Evolutionary conservation across 1,140 invertebrate genomes (phyloP).

Genomic region (Hycleus phaleratus): DNA sequence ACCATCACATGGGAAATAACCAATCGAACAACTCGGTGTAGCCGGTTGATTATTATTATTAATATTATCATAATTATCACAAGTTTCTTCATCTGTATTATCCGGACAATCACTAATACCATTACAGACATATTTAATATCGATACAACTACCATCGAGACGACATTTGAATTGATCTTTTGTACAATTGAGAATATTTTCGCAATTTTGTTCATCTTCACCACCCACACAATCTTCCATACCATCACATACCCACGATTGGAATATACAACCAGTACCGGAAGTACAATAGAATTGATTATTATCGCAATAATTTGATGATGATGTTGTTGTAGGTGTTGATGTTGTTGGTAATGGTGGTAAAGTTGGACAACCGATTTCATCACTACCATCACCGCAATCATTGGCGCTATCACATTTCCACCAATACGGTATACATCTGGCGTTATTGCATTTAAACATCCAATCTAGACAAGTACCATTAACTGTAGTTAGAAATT

Average conservation of each 20-base stretch:
- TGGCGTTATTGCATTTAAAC: constrained; percentile 62
- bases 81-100: constrained; percentile 58
- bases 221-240: constrained; percentile 50
- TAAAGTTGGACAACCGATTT: constrained; percentile 39
- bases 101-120: constrained; percentile 66
- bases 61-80: constrained; percentile 26
- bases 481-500: constrained; percentile 21
- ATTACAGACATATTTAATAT: constrained; percentile 55
- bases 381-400: constrained; percentile 73
- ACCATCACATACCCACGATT: constrained; percentile 52
- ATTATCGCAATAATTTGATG: constrained; percentile 38
- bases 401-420: constrained; percentile 58
- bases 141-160: constrained; percentile 62
- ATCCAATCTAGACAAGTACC: constrained; percentile 64
- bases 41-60: constrained; percentile 32
- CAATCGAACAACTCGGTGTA: constrained; percentile 45
- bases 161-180: constrained; percentile 62
- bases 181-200: constrained; percentile 29
- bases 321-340: constrained; percentile 5
- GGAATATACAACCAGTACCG: constrained; percentile 47
- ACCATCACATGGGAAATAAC: constrained; percentile 56
- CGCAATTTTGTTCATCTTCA: constrained; percentile 48
- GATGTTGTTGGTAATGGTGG: constrained; percentile 6
- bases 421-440: constrained; percentile 82
- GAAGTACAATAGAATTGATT: constrained; percentile 60